A percentile compares a stretch with the other conserved stretches of the same genome.
phyloP scores from a whole-genome alignment of 2,797 vertebrate genomes.

The Sebastes vulpes region DNA sequence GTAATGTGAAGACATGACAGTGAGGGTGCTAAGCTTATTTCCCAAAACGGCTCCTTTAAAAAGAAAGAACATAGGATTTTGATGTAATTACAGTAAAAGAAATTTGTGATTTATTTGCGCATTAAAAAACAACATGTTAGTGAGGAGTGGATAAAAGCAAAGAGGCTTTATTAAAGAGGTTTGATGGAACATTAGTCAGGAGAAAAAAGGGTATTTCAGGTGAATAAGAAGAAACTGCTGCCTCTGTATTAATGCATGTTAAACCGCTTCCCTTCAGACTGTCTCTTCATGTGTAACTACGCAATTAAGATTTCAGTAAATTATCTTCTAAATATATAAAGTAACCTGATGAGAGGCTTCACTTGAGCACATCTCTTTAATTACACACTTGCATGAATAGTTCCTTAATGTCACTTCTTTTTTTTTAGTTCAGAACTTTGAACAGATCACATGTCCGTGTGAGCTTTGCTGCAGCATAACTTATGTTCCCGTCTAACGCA shows the following conservation, averaged over 20 bases:
- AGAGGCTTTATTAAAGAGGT: neutral
- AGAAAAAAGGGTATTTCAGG: neutral
- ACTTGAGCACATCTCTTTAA: conserved; percentile 34
- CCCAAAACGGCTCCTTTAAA: neutral
- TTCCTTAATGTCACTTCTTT: conserved; percentile 4
- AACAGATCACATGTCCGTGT: neutral
- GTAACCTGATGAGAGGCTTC: conserved; percentile 36
- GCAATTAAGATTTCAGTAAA: conserved; percentile 33
- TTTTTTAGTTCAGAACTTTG: neutral
- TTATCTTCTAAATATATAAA: conserved; percentile 11
- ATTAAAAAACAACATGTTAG: neutral
- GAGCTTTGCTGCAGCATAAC: conserved; percentile 8
- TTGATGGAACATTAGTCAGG: neutral
- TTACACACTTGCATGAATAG: conserved; percentile 39
- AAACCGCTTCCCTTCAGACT: neutral
- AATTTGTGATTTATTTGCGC: neutral
- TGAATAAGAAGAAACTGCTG: neutral
- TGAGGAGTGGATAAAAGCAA: neutral
- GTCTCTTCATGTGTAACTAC: conserved; percentile 14
- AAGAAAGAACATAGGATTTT: neutral
- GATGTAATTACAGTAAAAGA: neutral
- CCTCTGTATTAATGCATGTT: neutral
- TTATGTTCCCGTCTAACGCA: neutral
- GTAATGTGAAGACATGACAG: neutral
- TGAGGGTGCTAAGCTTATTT: too few species aligned